These are phyloP conservation scores for Anarrhichthys ocellatus DNA, from an alignment of 2,113 vertebrate genomes.

Conservation along the genomic window DNA sequence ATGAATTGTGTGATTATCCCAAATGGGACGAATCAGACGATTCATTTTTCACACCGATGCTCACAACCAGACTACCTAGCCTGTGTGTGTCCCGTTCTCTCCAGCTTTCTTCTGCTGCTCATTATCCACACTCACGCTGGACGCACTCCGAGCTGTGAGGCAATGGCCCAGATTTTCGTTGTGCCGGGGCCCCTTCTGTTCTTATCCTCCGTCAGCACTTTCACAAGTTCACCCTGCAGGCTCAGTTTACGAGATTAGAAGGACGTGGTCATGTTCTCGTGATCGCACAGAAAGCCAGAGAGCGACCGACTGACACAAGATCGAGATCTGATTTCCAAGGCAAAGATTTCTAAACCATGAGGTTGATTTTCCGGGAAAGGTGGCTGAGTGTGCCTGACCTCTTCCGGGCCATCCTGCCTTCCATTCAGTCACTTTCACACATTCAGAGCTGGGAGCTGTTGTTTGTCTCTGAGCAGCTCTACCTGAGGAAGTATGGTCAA, in stretches of 20 bases:
- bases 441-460: background rate
- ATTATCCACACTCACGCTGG: slow-evolving; percentile 65
- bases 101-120: slow-evolving; percentile 49
- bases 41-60: background rate
- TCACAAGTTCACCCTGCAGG: slow-evolving; percentile 51
- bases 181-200: slow-evolving; percentile 50
- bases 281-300: slow-evolving; percentile 15
- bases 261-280: slow-evolving; percentile 30
- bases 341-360: background rate
- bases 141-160: slow-evolving; percentile 68
- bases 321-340: background rate
- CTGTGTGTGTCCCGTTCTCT: slow-evolving; percentile 5
- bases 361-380: background rate
- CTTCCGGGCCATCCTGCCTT: background rate
- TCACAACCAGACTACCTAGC: background rate
- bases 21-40: background rate
- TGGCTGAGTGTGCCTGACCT: background rate
- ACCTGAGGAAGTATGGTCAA: background rate
- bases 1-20: background rate
- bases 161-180: slow-evolving; percentile 66
- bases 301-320: background rate
- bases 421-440: background rate
- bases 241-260: slow-evolving; percentile 47
- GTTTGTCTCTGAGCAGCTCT: background rate
- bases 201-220: slow-evolving; percentile 72